A percentile compares a stretch with the other conserved stretches of the same genome.
phyloP scores from a whole-genome alignment of 2,113 vertebrate species.

The Oriolus oriolus region DNA sequence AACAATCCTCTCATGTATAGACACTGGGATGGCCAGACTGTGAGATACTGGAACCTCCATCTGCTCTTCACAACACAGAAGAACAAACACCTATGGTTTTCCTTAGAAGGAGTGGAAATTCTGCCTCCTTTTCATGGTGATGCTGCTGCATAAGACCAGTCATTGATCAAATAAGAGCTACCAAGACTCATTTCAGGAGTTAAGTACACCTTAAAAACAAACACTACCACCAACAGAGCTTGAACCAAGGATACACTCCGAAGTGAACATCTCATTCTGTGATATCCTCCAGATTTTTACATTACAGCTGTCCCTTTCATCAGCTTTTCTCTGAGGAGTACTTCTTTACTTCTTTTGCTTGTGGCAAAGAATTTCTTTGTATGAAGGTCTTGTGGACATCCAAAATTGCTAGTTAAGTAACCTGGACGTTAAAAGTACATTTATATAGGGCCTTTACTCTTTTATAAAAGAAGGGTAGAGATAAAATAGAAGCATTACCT shows the following conservation, averaged over 20 bases:
- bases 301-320: background rate
- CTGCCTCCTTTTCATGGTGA: background rate
- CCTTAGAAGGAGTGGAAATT: background rate
- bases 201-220: background rate
- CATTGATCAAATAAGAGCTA: background rate
- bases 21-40: background rate
- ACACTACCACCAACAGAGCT: background rate
- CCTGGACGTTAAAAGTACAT: background rate
- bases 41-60: background rate
- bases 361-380: background rate
- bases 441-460: background rate
- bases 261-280: background rate
- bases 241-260: background rate
- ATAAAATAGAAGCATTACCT: background rate
- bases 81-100: background rate
- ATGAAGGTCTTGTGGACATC: background rate
- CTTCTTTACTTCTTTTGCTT: background rate
- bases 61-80: background rate
- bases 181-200: background rate
- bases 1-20: background rate
- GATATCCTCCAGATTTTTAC: background rate
- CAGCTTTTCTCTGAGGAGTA: background rate
- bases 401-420: background rate
- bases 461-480: background rate
- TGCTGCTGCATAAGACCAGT: background rate